These are phyloP conservation scores for Nudaria mundana DNA, from an alignment of 2,888 invertebrate genomes.

Conservation along the genomic window DNA sequence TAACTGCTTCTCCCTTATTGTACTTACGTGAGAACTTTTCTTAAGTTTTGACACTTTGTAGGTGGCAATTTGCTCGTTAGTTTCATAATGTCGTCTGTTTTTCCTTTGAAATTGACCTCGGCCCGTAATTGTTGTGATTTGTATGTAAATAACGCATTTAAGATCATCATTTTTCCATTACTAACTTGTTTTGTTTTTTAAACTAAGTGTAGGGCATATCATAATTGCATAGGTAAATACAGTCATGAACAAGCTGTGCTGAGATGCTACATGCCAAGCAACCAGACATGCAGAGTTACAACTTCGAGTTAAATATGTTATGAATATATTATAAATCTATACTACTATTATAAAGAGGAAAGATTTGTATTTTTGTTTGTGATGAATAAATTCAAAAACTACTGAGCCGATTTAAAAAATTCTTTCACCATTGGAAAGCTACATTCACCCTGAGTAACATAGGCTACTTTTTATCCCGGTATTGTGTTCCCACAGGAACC, in stretches of 20 bases:
- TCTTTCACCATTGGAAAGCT: too few relatives aligned
- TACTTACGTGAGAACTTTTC: conserved; percentile 38
- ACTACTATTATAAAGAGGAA: too few relatives aligned
- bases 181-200: conserved; percentile 20
- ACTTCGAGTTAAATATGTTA: background rate
- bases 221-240: too few relatives aligned
- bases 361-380: too few relatives aligned
- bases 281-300: background rate
- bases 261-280: too few relatives aligned
- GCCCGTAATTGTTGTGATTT: conserved; percentile 23
- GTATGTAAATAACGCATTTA: conserved; percentile 8
- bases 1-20: conserved; percentile 21
- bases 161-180: conserved; percentile 37
- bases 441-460: too few relatives aligned
- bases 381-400: too few relatives aligned
- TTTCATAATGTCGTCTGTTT: conserved; percentile 11
- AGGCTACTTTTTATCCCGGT: too few relatives aligned
- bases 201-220: conserved; percentile 15
- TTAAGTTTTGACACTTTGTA: conserved; percentile 27
- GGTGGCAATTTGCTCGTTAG: conserved; percentile 20
- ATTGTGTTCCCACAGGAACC: too few relatives aligned
- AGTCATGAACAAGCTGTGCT: too few relatives aligned
- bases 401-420: too few relatives aligned
- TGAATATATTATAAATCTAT: background rate
- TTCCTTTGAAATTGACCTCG: conserved; percentile 16